A percentile compares a stretch with the other conserved stretches of the same genome.
These are phyloP conservation scores for Archaeoteleia sp. DNA, from an alignment of 2,888 invertebrate genomes.

Conservation along the genomic window DNA sequence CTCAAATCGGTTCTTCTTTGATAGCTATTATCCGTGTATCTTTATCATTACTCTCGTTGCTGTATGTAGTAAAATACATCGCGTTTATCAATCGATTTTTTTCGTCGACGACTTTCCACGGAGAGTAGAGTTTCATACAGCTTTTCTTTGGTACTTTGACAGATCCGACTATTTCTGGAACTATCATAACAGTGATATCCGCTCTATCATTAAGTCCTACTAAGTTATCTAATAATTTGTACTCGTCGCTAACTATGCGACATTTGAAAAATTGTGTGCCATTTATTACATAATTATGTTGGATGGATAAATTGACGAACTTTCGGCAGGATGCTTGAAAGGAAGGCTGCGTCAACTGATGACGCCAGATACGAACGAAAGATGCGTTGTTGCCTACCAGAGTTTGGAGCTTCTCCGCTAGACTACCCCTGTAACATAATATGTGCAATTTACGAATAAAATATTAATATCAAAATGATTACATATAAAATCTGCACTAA, in stretches of 20 bases:
- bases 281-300: constrained; percentile 45
- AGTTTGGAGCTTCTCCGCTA: constrained; percentile 59
- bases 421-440: constrained; percentile 64
- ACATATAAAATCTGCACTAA: too few relatives aligned
- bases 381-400: constrained; percentile 59
- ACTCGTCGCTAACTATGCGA: constrained; percentile 56
- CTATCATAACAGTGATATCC: constrained; percentile 56
- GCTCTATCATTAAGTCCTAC: constrained; percentile 2
- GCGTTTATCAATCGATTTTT: constrained; percentile 54
- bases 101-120: constrained; percentile 63
- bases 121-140: constrained; percentile 61
- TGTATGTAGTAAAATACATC: constrained; percentile 55
- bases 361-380: constrained; percentile 64
- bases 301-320: constrained; percentile 57
- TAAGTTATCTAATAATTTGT: constrained; percentile 51
- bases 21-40: too few relatives aligned
- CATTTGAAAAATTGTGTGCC: constrained; percentile 60
- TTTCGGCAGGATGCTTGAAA: constrained; percentile 42
- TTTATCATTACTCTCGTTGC: constrained; percentile 22
- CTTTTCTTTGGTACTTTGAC: constrained; percentile 52
- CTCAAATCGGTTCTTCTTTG: too few relatives aligned
- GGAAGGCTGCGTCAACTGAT: constrained; percentile 57
- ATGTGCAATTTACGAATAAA: too few relatives aligned
- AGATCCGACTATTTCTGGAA: constrained; percentile 62
- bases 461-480: too few relatives aligned